Conservation (phyloP, 2,797 vertebrate genomes). For the Sebastolobus altivelis region DNA sequence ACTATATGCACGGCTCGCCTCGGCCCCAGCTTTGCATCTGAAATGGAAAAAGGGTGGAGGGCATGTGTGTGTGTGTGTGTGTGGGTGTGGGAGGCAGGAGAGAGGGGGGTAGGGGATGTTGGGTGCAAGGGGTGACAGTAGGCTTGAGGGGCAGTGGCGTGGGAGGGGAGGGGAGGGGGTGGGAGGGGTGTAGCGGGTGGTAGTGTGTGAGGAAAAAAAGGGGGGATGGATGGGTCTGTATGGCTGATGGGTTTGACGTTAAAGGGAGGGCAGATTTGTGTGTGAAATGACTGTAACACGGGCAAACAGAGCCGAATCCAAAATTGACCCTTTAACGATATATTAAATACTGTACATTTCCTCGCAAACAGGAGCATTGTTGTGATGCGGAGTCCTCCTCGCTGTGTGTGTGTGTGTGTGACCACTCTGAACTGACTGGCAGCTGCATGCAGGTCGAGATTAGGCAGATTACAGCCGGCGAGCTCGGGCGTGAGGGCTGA, state of each 20-base stretch:
- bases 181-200: constrained; percentile 30
- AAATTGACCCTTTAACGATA: constrained; percentile 24
- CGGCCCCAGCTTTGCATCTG: constrained; percentile 86
- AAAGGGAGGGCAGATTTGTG: constrained; percentile 57
- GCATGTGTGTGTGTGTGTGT: constrained; percentile 65
- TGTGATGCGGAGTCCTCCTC: constrained; percentile 10
- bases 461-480: constrained; percentile 75
- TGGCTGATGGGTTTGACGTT: constrained; percentile 60
- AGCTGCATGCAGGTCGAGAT: constrained; percentile 67
- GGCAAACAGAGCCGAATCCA: not conserved
- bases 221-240: constrained; percentile 45
- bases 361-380: not conserved
- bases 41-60: constrained; percentile 80
- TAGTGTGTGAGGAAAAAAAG: constrained; percentile 3
- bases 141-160: constrained; percentile 65
- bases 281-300: not conserved
- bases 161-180: not conserved
- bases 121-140: constrained; percentile 68
- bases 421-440: constrained; percentile 73
- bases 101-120: constrained; percentile 22
- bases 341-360: not conserved
- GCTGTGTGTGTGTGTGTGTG: constrained; percentile 14
- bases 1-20: constrained; percentile 87
- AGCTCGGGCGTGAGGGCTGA: constrained; percentile 61
- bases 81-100: constrained; percentile 21